These are phyloP conservation scores for Holacanthella duospinosa DNA, from an alignment of 2,888 invertebrate species.

Conservation along the genomic window DNA sequence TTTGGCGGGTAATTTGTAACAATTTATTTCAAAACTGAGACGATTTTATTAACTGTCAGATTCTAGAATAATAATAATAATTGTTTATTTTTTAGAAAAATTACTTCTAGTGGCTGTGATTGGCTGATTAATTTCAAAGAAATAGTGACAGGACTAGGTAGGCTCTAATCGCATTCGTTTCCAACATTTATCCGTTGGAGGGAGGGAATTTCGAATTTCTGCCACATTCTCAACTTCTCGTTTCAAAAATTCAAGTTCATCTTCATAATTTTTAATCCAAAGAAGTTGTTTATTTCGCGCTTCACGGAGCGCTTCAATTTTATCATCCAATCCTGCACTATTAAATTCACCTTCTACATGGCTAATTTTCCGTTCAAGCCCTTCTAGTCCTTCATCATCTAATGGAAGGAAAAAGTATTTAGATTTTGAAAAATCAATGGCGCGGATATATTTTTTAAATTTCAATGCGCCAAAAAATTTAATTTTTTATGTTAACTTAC, in stretches of 20 bases:
- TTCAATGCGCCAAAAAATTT: not conserved
- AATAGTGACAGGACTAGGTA: too few species aligned
- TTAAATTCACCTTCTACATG: constrained; percentile 60
- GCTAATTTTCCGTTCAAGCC: constrained; percentile 54
- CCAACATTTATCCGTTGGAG: constrained; percentile 58
- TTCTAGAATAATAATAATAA: too few species aligned
- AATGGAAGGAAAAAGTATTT: constrained; percentile 7
- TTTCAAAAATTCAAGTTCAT: constrained; percentile 58
- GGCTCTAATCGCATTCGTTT: constrained; percentile 67
- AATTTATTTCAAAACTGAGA: too few species aligned
- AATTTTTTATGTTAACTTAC: constrained; percentile 39
- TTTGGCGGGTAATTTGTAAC: too few species aligned
- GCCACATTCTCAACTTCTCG: constrained; percentile 72
- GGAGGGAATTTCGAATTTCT: constrained; percentile 67
- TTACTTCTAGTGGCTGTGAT: too few species aligned
- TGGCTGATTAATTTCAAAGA: too few species aligned
- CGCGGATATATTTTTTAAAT: constrained; percentile 3
- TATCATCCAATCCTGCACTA: constrained; percentile 62
- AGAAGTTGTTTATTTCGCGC: constrained; percentile 54
- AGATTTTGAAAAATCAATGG: not conserved
- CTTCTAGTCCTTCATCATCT: constrained; percentile 43
- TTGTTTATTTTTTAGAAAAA: too few species aligned
- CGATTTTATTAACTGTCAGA: too few species aligned
- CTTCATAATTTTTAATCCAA: constrained; percentile 44
- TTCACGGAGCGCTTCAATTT: constrained; percentile 60